Evolutionary conservation across 2,113 vertebrate species (phyloP).

Genomic region (Melierax canorus): DNA sequence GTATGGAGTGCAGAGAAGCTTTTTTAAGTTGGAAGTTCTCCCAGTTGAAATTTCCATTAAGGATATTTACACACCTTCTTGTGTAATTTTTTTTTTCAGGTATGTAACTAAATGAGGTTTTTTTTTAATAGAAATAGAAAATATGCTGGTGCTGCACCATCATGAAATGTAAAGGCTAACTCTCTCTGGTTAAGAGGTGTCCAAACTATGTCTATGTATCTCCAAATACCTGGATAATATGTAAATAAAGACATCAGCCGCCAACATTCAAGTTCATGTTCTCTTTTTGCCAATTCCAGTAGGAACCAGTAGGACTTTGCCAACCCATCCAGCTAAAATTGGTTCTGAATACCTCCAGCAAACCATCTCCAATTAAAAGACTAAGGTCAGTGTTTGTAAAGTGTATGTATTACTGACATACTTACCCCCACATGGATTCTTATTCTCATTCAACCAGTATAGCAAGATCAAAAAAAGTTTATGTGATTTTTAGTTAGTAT

Average conservation of each 20-base stretch:
- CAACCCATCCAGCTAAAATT: not conserved
- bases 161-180: not conserved
- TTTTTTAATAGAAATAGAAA: not conserved
- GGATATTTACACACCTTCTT: not conserved
- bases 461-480: not conserved
- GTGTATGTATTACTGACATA: not conserved
- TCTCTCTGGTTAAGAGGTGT: not conserved
- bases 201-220: not conserved
- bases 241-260: not conserved
- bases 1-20: not conserved
- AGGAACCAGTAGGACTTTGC: not conserved
- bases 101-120: not conserved
- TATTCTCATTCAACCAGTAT: not conserved
- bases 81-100: not conserved
- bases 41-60: not conserved
- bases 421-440: not conserved
- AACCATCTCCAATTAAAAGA: not conserved
- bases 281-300: not conserved
- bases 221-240: not conserved
- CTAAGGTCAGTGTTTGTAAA: not conserved
- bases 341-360: not conserved
- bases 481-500: not conserved
- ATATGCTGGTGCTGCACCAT: not conserved
- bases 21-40: not conserved
- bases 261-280: not conserved